A percentile compares a stretch with the other conserved stretches of the same genome.
Evolutionary conservation across 2,113 vertebrate genomes (phyloP).

Genomic region (Toxotes jaculatrix): DNA sequence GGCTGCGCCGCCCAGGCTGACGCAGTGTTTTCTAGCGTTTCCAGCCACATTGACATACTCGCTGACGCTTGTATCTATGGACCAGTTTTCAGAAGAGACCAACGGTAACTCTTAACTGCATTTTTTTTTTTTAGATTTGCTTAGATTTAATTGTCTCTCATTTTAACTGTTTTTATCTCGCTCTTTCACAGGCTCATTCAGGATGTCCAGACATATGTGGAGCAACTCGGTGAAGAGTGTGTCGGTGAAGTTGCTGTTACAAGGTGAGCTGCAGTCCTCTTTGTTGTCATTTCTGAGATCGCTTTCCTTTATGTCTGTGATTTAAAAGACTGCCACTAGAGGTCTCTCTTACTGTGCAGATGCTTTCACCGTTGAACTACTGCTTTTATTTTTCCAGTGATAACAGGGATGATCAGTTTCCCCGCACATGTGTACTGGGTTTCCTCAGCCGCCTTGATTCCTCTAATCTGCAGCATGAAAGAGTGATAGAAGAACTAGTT

Average conservation of each 20-base stretch:
- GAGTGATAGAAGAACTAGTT: constrained; percentile 88
- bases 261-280: constrained; percentile 56
- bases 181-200: constrained; percentile 86
- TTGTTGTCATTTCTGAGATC: not conserved
- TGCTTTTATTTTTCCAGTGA: constrained; percentile 82
- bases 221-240: constrained; percentile 88
- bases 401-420: constrained; percentile 90
- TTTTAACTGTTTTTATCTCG: not conserved
- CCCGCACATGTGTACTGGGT: constrained; percentile 88
- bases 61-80: constrained; percentile 92
- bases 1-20: constrained; percentile 38
- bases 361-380: constrained; percentile 4
- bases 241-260: constrained; percentile 85
- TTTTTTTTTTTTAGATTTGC: not conserved
- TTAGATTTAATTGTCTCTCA: not conserved
- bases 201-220: constrained; percentile 91
- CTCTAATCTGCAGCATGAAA: constrained; percentile 84
- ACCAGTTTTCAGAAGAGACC: constrained; percentile 92
- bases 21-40: constrained; percentile 81
- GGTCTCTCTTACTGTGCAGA: constrained; percentile 25
- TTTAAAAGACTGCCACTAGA: constrained; percentile 56
- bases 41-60: constrained; percentile 86
- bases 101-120: constrained; percentile 83
- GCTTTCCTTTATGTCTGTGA: not conserved
- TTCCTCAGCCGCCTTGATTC: constrained; percentile 90